Percentiles rank a stretch among this genome's conserved stretches.
Conservation (phyloP, 2,888 invertebrate species). For the Spilarctia lutea region DNA sequence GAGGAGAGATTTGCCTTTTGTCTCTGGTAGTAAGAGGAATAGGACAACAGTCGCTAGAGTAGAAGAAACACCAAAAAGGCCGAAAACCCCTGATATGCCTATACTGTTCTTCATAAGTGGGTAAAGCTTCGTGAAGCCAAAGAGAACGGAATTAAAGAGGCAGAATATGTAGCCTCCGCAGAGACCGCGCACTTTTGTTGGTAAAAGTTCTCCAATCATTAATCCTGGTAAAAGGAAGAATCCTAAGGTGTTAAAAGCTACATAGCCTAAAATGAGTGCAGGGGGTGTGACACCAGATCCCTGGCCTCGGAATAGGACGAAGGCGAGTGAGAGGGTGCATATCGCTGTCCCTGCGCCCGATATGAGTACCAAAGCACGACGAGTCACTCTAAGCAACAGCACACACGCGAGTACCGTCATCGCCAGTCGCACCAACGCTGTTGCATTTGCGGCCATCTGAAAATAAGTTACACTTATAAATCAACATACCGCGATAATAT, state of each 20-base stretch:
- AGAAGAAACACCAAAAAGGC: conserved; percentile 89
- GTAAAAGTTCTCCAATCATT: conserved; percentile 91
- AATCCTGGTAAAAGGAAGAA: conserved; percentile 91
- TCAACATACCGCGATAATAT: not conserved
- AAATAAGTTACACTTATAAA: conserved; percentile 19
- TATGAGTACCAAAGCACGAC: conserved; percentile 88
- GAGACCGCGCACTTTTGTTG: conserved; percentile 90
- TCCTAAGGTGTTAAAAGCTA: conserved; percentile 91
- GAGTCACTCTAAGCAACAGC: conserved; percentile 88
- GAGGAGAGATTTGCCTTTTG: conserved; percentile 89
- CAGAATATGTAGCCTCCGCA: conserved; percentile 92
- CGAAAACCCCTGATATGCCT: conserved; percentile 90
- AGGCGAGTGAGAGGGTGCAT: conserved; percentile 87
- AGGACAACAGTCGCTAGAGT: conserved; percentile 88
- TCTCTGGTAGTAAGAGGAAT: conserved; percentile 91
- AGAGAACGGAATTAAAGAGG: conserved; percentile 89
- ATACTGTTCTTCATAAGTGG: conserved; percentile 87
- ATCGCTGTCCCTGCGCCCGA: conserved; percentile 90
- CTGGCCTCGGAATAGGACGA: conserved; percentile 64
- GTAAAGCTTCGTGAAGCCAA: conserved; percentile 90
- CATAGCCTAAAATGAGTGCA: conserved; percentile 88
- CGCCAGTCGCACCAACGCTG: conserved; percentile 88
- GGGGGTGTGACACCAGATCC: conserved; percentile 66
- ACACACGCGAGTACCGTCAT: conserved; percentile 89
- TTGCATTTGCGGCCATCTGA: conserved; percentile 88